Conservation (phyloP, 1,140 invertebrate genomes). For the Drosophila sp. region DNA sequence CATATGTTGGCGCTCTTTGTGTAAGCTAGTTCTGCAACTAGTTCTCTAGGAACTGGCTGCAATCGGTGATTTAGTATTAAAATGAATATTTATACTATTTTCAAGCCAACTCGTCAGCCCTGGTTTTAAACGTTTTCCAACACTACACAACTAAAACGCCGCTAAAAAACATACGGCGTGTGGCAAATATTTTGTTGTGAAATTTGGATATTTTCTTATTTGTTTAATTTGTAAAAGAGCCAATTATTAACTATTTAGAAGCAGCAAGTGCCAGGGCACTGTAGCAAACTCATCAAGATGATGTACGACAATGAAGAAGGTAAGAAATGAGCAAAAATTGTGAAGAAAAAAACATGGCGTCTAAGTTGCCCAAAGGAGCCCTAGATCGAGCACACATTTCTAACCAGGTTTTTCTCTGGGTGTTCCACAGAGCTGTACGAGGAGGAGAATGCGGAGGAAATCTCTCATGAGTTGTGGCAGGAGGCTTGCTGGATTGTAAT, state of each 20-base stretch:
- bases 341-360: constrained; percentile 65
- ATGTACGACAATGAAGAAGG: constrained; percentile 82
- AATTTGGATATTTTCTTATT: not conserved
- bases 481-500: constrained; percentile 99
- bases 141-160: not conserved
- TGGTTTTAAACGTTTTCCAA: not conserved
- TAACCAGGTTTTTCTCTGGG: not conserved
- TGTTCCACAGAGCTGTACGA: constrained; percentile 65
- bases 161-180: constrained; percentile 1
- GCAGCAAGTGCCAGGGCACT: constrained; percentile 24
- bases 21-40: no score
- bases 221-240: not conserved
- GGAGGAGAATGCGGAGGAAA: constrained; percentile 88
- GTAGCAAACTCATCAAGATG: constrained; percentile 40
- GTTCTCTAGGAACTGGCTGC: no score
- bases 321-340: constrained; percentile 39
- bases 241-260: not conserved
- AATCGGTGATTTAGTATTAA: no score
- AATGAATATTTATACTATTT: no score
- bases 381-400: constrained; percentile 29
- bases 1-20: no score
- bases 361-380: constrained; percentile 28
- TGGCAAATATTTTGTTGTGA: constrained; percentile 7
- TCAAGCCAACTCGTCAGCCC: no score
- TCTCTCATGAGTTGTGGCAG: constrained; percentile 98